Base-by-base conservation (phyloP, 2,797 vertebrate species). In the Picus viridis region DNA sequence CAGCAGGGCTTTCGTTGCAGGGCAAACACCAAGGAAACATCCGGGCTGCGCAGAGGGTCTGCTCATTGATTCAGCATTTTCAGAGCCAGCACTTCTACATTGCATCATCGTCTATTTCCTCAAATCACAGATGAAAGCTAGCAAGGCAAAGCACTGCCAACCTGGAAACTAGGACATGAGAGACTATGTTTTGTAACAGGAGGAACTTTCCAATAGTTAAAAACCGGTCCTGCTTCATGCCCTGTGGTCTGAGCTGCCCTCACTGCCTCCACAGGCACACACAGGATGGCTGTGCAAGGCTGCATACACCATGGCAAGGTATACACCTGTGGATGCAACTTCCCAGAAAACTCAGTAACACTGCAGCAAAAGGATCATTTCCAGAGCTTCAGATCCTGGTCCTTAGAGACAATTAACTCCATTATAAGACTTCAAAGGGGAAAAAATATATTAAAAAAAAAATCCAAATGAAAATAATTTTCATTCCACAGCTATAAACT, bases 341-440 rank as follows among this genome's bases (percentile, higher is more conserved):
- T 91, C 39, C 89, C 86, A 91, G 74, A 95, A 90, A 88, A 95
- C 65, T 85, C 93, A 89, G 81, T 36, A 89, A 53, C 47, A 12
- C 77, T 65, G 74, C 43, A 79, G 71, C 53, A 83, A 90, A 96
- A 89, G 65, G 61, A 93, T 95, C 36, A 0, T 53, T 95, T 93
- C 88, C 91, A 95, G 88, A 95, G 92, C 92, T 84, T 56, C 69
- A 78, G 88, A 92, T 69, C 77, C 92, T 96, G 93, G 91, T 96
- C 89, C 93, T 94, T 74, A 85, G 81, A 92, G 86, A 88, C 94
- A 94, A 95, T 96, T 95, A 95, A 93, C 74, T 92, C 91, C 75
- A 89, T 94, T 95, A 94, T 89, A 93, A 93, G 43, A 90, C 95
- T 95, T 95, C 94, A 96, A 95, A 95, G 88, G 54, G 64, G 32